Evolutionary conservation across 2,888 invertebrate genomes (phyloP).

Genomic region (Phyllotreta cruciferae): DNA sequence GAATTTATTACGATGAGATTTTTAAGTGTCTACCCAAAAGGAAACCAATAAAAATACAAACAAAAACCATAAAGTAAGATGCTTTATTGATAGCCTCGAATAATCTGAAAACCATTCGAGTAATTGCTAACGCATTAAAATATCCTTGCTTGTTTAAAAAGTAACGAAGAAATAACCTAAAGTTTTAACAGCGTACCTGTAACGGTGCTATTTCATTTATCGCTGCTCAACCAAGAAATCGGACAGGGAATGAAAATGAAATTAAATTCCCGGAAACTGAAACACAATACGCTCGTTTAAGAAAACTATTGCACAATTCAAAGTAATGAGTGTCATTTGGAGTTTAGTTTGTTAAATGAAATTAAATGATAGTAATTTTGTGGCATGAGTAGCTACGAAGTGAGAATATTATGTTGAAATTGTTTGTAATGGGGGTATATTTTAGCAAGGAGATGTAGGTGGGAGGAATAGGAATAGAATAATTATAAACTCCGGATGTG

Average conservation of each 20-base stretch:
- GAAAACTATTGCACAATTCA: conserved; percentile 31
- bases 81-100: no score
- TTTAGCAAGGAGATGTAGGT: neutral
- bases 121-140: conserved; percentile 2
- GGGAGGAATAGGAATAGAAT: no score
- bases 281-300: conserved; percentile 31
- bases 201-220: conserved; percentile 28
- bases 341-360: conserved; percentile 32
- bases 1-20: no score
- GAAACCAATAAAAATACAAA: neutral
- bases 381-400: conserved; percentile 22
- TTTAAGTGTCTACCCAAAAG: neutral
- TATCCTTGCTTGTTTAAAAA: conserved; percentile 5
- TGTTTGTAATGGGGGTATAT: conserved; percentile 23
- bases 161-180: neutral
- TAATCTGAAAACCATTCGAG: no score
- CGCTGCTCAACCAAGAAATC: conserved; percentile 28
- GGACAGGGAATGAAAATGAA: conserved; percentile 30
- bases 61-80: no score
- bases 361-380: conserved; percentile 30
- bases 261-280: conserved; percentile 30
- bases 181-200: conserved; percentile 10
- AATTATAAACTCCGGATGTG: no score
- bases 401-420: conserved; percentile 27
- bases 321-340: conserved; percentile 30